Evolutionary conservation across 2,888 invertebrate genomes (phyloP), one percentile per base, ranked within the genome.

Genomic region (Sarcophaga subvicina): DNA sequence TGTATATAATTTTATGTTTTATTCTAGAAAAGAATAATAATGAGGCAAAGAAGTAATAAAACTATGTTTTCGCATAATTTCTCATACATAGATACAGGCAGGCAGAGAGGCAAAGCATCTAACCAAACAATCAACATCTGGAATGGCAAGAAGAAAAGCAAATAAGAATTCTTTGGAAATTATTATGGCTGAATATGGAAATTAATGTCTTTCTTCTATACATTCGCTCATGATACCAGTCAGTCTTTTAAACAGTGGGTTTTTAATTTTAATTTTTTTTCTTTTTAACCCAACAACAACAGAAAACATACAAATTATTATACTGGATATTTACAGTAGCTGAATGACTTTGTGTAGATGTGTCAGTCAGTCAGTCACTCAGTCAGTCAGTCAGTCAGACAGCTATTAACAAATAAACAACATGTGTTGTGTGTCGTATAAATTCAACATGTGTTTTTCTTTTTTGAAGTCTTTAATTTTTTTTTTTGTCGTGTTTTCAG

Each of bases 371-470:
- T 73, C 37, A 37, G 64, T 73, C 37, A 37, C 60, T 73, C 37
- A 37, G 8, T 37, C 6, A 37, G 6, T 37, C 37, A 37, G 37
- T 37, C 37, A 37, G 10, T 37, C 37, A 37, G 37, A 37, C 2
- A 37, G 37, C 2, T 63, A 27, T 80, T 66, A 73, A 80, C 67
- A 69, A 77, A 86, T 77, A 86, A 83, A 71, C 60, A 80, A 77
- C 80, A 81, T 78, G 75, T 87, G 86, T 81, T 87, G 86, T 81
- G 86, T 64, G 64, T 81, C 3, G 54, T 87, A 78, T 80, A 87
- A 54, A 87, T 78, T 83, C 80, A 87, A 84, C 86, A 87, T 87
- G 83, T 83, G 86, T 83, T 86, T 83, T 76, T 67, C 59, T 0
- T 37, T 10, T 37, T 1, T 37, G 37, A 8, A 27, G 54, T 54